A percentile compares a stretch with the other conserved stretches of the same genome.
phyloP scores from a whole-genome alignment of 2,113 vertebrate species.

The Phaethornis superciliosus region DNA sequence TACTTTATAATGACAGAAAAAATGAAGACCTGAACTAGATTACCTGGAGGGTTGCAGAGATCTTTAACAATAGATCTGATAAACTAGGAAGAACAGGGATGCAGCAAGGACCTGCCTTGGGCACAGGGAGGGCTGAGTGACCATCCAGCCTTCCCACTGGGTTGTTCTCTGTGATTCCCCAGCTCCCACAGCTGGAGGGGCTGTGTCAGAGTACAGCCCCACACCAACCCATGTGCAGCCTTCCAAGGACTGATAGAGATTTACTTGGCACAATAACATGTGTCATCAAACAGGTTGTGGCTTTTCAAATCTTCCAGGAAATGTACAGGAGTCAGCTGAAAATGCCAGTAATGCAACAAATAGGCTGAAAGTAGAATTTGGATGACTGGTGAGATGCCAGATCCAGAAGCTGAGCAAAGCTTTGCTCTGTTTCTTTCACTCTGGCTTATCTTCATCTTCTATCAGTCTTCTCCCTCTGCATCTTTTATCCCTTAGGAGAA shows the following conservation, averaged over 20 bases:
- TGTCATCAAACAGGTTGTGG: background rate
- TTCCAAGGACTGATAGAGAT: background rate
- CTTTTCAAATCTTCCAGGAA: background rate
- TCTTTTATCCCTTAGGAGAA: conserved; percentile 24
- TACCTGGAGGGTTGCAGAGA: background rate
- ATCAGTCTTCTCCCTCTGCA: background rate
- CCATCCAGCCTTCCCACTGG: background rate
- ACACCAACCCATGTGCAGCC: background rate
- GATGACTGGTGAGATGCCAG: background rate
- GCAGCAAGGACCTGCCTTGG: background rate
- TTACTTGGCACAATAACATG: background rate
- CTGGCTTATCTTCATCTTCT: conserved; percentile 25
- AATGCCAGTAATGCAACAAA: background rate
- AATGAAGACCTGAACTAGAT: background rate
- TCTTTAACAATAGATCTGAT: background rate
- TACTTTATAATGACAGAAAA: background rate
- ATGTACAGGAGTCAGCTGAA: background rate
- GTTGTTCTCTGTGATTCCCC: fast-evolving
- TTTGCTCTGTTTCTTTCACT: background rate
- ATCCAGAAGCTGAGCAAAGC: background rate
- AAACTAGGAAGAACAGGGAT: background rate
- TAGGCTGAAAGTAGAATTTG: background rate
- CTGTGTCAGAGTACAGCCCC: background rate
- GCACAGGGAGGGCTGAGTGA: background rate
- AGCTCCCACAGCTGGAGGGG: background rate